Conservation (phyloP, 2,797 vertebrate species). For the Morelia viridis region DNA sequence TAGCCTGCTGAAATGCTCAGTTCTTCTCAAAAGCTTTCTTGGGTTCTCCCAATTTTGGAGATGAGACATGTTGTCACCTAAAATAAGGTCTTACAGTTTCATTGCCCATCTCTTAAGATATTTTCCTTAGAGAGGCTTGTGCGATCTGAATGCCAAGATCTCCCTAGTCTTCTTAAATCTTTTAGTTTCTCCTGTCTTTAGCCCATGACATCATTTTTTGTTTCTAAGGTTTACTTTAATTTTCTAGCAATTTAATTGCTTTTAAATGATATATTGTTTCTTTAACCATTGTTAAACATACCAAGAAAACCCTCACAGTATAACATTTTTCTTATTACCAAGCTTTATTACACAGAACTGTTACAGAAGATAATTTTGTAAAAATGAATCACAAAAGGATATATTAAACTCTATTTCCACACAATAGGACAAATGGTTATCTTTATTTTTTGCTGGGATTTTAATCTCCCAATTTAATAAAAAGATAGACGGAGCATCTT, state of each 20-base stretch:
- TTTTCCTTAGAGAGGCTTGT: neutral
- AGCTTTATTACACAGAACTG: neutral
- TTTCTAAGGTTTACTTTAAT: neutral
- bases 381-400: neutral
- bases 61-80: neutral
- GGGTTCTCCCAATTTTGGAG: neutral
- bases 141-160: neutral
- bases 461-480: neutral
- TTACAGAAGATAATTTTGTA: neutral
- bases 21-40: neutral
- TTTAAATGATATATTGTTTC: neutral
- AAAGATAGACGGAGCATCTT: neutral
- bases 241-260: neutral
- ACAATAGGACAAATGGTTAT: slow-evolving; percentile 34
- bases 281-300: neutral
- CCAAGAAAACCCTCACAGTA: neutral
- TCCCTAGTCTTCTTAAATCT: neutral
- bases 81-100: neutral
- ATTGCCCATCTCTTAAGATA: neutral
- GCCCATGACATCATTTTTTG: neutral
- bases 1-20: neutral
- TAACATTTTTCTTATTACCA: neutral
- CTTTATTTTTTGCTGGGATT: neutral
- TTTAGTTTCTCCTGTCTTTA: neutral
- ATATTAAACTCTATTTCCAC: slow-evolving; percentile 35